Percentiles rank a stretch among this genome's conserved stretches.
Conservation (phyloP, 1,140 invertebrate species). For the Dendroctonus ponderosae region DNA sequence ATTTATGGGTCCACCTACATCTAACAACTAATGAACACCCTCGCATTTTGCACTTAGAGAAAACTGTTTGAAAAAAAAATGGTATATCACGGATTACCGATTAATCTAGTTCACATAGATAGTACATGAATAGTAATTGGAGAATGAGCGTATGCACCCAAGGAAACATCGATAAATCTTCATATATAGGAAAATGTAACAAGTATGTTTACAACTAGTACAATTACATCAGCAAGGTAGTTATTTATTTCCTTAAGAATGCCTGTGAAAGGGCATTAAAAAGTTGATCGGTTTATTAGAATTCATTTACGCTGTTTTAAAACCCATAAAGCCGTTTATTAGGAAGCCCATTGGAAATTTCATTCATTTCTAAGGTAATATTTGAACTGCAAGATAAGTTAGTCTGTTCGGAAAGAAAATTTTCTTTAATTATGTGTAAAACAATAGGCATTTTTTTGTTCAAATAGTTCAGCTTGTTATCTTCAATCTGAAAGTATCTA, state of each 20-base stretch:
- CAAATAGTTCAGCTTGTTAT: too few species aligned
- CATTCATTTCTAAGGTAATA: neutral
- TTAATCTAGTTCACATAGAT: constrained; percentile 1
- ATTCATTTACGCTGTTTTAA: neutral
- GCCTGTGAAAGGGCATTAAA: too few species aligned
- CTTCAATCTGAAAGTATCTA: too few species aligned
- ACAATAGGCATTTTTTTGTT: too few species aligned
- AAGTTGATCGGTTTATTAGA: neutral
- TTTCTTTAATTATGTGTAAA: too few species aligned
- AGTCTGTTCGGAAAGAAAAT: too few species aligned
- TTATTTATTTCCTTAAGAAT: too few species aligned
- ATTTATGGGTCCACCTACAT: too few species aligned
- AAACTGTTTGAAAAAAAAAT: too few species aligned
- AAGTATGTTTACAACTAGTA: neutral
- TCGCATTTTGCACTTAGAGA: too few species aligned
- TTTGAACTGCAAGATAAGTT: too few species aligned
- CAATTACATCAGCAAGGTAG: neutral
- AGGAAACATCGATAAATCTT: constrained; percentile 17
- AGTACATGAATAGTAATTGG: constrained; percentile 1
- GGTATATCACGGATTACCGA: neutral
- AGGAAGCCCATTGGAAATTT: neutral
- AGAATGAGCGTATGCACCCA: constrained; percentile 1
- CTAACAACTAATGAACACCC: too few species aligned
- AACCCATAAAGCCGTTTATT: neutral
- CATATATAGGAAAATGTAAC: constrained; percentile 4